These are phyloP conservation scores for Leptura quadrifasciata DNA, from an alignment of 2,888 invertebrate species.

Conservation along the genomic window DNA sequence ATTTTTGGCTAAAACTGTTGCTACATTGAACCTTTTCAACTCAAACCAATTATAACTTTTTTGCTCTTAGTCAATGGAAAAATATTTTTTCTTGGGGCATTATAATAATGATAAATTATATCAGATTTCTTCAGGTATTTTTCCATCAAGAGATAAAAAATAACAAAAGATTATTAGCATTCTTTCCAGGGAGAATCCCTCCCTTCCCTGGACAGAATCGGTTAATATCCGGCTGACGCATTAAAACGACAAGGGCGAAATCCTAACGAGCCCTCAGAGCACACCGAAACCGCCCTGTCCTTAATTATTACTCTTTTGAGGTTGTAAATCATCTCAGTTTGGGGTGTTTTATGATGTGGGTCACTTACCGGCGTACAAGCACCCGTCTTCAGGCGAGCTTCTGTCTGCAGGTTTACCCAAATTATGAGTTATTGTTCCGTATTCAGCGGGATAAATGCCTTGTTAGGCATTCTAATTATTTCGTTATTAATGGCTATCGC, in stretches of 20 bases:
- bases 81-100: not conserved
- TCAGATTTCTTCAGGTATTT: not conserved
- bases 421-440: constrained; percentile 30
- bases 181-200: not conserved
- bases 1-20: not conserved
- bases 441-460: constrained; percentile 33
- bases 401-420: constrained; percentile 33
- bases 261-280: constrained; percentile 62
- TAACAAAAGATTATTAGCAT: not conserved
- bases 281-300: constrained; percentile 58
- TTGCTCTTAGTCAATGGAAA: not conserved
- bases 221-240: constrained; percentile 68
- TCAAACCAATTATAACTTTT: not conserved
- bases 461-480: constrained; percentile 40
- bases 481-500: constrained; percentile 23
- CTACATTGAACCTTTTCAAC: no score
- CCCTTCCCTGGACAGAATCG: constrained; percentile 59
- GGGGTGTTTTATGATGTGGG: constrained; percentile 63
- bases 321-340: constrained; percentile 66
- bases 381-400: constrained; percentile 30
- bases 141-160: not conserved
- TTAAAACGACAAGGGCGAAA: constrained; percentile 65
- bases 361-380: constrained; percentile 48
- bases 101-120: not conserved
- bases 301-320: constrained; percentile 67